Conservation (phyloP, 2,113 vertebrate genomes). For the Microtus oregoni region DNA sequence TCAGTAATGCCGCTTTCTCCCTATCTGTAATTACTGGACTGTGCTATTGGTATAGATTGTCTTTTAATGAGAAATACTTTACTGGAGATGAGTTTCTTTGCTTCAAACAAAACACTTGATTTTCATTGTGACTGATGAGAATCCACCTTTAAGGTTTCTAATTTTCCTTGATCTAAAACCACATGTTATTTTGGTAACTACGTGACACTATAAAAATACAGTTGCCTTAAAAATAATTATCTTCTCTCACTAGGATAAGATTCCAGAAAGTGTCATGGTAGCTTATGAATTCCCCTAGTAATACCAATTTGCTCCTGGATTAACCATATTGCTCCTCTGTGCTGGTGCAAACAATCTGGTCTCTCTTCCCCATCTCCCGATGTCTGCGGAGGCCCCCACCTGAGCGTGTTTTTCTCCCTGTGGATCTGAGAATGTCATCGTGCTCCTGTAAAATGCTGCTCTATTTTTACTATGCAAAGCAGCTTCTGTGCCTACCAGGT, state of each 20-base stretch:
- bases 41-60: background rate
- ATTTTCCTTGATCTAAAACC: conserved; percentile 14
- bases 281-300: background rate
- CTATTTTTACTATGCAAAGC: background rate
- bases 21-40: background rate
- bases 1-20: background rate
- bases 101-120: background rate
- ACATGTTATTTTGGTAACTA: background rate
- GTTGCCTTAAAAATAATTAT: background rate
- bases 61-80: background rate
- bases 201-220: background rate
- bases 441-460: conserved; percentile 34
- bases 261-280: background rate
- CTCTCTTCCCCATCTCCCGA: background rate
- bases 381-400: background rate
- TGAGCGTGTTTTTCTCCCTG: conserved; percentile 25
- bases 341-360: background rate
- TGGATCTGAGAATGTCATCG: conserved; percentile 64
- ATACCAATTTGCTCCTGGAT: background rate
- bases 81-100: background rate
- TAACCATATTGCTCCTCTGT: background rate
- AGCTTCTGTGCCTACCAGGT: background rate
- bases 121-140: background rate
- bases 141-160: background rate
- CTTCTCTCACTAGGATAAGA: background rate